A percentile compares a stretch with the other conserved stretches of the same genome.
phyloP scores from a whole-genome alignment of 2,113 vertebrate genomes.

The Noturus placidus region DNA sequence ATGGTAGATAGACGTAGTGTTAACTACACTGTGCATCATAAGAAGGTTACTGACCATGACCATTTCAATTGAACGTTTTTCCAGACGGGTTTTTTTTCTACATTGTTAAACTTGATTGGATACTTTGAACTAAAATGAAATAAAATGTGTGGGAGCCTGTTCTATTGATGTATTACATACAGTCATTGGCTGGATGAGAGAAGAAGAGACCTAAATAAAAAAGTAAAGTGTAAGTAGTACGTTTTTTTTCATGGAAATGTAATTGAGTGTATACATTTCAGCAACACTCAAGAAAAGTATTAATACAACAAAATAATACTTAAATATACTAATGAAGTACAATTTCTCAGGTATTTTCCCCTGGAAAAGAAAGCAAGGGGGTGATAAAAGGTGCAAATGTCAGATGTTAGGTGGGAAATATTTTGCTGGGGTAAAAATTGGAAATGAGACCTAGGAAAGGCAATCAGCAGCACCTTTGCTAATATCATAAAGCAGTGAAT shows the following conservation, averaged over 20 bases:
- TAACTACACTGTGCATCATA: too few relatives aligned
- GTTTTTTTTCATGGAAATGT: neutral
- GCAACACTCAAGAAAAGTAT: neutral
- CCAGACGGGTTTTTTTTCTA: too few relatives aligned
- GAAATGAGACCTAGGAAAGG: neutral
- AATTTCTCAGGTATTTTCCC: neutral
- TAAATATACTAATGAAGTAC: neutral
- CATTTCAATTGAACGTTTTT: too few relatives aligned
- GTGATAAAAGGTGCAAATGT: neutral
- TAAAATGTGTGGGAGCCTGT: neutral
- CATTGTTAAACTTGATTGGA: too few relatives aligned
- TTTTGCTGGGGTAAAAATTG: neutral
- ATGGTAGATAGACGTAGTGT: neutral
- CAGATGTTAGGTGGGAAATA: neutral
- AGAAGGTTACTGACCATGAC: too few relatives aligned
- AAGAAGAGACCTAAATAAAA: neutral
- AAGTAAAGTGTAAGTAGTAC: neutral
- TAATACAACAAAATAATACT: neutral
- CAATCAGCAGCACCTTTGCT: slow-evolving; percentile 21
- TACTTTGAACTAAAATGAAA: neutral
- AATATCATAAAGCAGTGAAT: slow-evolving; percentile 20
- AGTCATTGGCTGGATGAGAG: neutral
- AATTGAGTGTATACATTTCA: neutral
- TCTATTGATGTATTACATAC: neutral
- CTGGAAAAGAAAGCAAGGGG: neutral